Conservation (phyloP, 2,888 invertebrate species). For the Microplitis manilae region DNA sequence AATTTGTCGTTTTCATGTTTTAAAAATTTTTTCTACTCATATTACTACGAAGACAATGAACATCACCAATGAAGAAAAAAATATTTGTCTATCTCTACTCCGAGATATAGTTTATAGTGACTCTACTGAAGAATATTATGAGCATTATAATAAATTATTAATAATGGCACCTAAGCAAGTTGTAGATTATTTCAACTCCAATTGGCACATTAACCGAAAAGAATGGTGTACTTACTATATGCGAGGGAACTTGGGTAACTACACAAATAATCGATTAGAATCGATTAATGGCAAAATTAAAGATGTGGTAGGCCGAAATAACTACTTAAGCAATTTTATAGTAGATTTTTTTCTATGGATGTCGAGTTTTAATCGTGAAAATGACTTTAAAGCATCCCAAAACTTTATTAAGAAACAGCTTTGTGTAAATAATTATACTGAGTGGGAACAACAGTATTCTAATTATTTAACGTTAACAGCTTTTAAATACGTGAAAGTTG, state of each 20-base stretch:
- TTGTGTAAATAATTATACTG: neutral
- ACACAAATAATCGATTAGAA: conserved; percentile 27
- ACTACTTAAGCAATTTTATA: conserved; percentile 11
- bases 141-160: too few species aligned
- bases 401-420: conserved; percentile 19
- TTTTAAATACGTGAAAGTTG: conserved; percentile 1
- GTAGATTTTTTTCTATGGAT: conserved; percentile 18
- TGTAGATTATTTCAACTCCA: conserved; percentile 14
- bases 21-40: too few species aligned
- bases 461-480: conserved; percentile 1
- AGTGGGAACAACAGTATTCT: neutral
- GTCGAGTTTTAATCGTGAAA: neutral
- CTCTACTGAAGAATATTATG: too few species aligned
- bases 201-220: conserved; percentile 24
- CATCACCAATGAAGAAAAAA: too few species aligned
- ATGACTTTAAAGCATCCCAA: conserved; percentile 14
- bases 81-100: too few species aligned
- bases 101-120: too few species aligned
- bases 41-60: too few species aligned
- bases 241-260: conserved; percentile 20
- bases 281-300: conserved; percentile 31
- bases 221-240: conserved; percentile 29
- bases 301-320: conserved; percentile 5
- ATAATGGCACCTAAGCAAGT: conserved; percentile 25
- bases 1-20: too few species aligned